Base-by-base conservation (phyloP, 1,140 invertebrate species). In the Mizuhopecten yessoensis region DNA sequence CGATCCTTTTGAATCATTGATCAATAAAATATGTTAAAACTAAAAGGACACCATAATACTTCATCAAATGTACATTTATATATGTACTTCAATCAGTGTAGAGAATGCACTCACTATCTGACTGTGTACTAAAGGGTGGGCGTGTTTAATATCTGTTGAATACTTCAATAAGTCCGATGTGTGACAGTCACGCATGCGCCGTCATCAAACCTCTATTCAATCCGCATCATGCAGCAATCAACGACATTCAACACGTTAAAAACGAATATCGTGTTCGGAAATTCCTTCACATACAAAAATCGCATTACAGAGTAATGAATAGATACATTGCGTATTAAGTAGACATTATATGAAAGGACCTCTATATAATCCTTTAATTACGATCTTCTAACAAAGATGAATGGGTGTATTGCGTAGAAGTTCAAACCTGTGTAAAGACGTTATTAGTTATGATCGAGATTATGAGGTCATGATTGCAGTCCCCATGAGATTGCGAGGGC, bases 201-300 rank as follows among this genome's bases (percentile, higher is more conserved):
- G 57, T 75, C 57, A 75, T 29, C 57, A 75, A 29, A 17, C n/a
- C 57, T 17, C n/a, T 13, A 75, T 75, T 5, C 57, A 49, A 75
- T 75, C 57, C n/a, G 5, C 57, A 17, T 29, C 57, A 29, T 75
- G 57, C 29, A 75, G 23, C 57, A 75, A 75, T 75, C 57, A 75
- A n/a, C 29, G 57, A 75, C 57, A 75, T 29, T 75, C 57, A 17
- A n/a, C 57, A 49, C 45, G 57, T 29, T n/a, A 75, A 75, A 75
- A 75, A 75, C 57, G 57, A 75, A 75, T 75, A 17, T 75, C 57
- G 57, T 75, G 57, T 75, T 75, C 57, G 57, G 23, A 75, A 75
- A 75, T 75, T 75, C 57, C 57, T 75, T n/a, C 57, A 75, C 57
- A 75, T 75, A 75, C 57, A n/a, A 75, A 75, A 75, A 75, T 75